These are phyloP conservation scores for Morus bassanus DNA, from an alignment of 2,797 vertebrate genomes.

Conservation along the genomic window DNA sequence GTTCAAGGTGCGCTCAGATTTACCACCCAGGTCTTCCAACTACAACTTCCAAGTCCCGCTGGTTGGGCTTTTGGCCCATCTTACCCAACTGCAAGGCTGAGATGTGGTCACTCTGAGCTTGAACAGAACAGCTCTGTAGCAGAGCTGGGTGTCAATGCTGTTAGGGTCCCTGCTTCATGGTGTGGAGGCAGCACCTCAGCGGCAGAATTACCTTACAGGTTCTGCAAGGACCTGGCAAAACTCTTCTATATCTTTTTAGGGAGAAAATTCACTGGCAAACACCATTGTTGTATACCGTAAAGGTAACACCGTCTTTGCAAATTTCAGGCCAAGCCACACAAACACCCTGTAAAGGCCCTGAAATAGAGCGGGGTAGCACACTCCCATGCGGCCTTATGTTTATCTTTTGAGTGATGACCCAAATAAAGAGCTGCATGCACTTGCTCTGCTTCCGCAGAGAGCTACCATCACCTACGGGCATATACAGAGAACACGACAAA, in stretches of 20 bases:
- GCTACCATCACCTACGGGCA: not conserved
- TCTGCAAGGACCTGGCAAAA: not conserved
- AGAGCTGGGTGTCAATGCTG: not conserved
- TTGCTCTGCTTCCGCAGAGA: not conserved
- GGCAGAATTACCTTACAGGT: not conserved
- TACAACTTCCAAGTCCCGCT: not conserved
- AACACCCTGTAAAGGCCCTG: not conserved
- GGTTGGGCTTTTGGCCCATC: not conserved
- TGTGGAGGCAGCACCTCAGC: not conserved
- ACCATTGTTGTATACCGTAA: rapidly evolving
- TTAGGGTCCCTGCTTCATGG: not conserved
- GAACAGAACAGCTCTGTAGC: not conserved
- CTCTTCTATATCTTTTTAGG: not conserved
- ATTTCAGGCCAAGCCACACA: not conserved
- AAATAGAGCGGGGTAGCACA: not conserved
- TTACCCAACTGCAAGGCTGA: not conserved
- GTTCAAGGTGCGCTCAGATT: not conserved
- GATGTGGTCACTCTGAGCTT: not conserved
- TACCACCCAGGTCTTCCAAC: not conserved
- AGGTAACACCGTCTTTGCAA: not conserved
- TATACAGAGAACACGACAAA: not conserved
- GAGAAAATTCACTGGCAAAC: not conserved
- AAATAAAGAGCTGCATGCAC: not conserved
- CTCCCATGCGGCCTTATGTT: rapidly evolving
- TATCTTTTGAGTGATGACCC: not conserved